Evolutionary conservation across 2,797 vertebrate species (phyloP).

Genomic region (Mustela erminea): DNA sequence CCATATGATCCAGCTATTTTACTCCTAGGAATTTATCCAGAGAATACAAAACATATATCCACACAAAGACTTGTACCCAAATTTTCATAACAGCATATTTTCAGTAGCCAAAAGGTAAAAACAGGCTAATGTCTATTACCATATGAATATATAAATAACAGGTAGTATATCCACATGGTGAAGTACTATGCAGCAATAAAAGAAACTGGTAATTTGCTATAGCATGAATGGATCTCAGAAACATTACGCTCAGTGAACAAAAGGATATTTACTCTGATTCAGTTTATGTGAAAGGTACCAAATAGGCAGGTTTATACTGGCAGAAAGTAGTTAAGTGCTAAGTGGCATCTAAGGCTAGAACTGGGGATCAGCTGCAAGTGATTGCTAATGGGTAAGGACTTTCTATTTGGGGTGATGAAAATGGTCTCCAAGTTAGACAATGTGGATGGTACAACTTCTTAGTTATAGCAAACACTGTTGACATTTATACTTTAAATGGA

Average conservation of each 20-base stretch:
- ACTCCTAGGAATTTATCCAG: not conserved
- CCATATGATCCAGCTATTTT: not conserved
- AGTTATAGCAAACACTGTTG: not conserved
- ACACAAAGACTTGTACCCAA: not conserved
- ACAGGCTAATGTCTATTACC: not conserved
- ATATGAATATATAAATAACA: not conserved
- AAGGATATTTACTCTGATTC: not conserved
- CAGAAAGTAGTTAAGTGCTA: not conserved
- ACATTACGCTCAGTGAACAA: not conserved
- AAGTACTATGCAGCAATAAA: not conserved
- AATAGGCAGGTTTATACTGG: not conserved
- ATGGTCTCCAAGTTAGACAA: not conserved
- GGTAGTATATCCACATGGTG: not conserved
- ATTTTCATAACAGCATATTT: not conserved
- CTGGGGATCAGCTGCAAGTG: not conserved
- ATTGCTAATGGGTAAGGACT: not conserved
- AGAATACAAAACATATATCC: not conserved
- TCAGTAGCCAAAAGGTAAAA: not conserved
- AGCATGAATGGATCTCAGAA: not conserved
- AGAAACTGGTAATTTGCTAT: not conserved
- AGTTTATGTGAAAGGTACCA: not conserved
- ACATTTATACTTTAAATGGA: not conserved
- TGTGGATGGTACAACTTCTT: not conserved
- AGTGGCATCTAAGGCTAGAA: not conserved
- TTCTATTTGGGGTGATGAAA: not conserved